Conservation (phyloP, 1,140 invertebrate genomes). For the Temnothorax nylanderi region DNA sequence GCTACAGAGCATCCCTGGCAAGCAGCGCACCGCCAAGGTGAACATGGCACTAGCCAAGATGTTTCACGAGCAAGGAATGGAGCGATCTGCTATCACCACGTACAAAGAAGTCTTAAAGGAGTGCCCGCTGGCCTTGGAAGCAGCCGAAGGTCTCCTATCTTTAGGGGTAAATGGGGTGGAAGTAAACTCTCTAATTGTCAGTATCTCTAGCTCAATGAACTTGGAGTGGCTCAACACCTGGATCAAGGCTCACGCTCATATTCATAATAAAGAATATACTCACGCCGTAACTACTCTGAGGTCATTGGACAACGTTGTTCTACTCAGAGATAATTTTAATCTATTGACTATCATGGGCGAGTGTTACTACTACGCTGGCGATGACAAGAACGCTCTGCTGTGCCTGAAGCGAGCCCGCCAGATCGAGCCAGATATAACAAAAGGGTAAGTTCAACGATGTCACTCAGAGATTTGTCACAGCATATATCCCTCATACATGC, state of each 20-base stretch:
- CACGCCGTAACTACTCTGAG: slow-evolving; percentile 88
- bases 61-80: slow-evolving; percentile 90
- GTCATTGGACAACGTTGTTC: slow-evolving; percentile 87
- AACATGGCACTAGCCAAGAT: slow-evolving; percentile 91
- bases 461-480: not conserved
- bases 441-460: slow-evolving; percentile 76
- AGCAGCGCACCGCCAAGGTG: slow-evolving; percentile 88
- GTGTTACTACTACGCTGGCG: slow-evolving; percentile 88
- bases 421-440: slow-evolving; percentile 87
- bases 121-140: slow-evolving; percentile 91
- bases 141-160: slow-evolving; percentile 88
- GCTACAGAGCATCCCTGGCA: slow-evolving; percentile 90
- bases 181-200: slow-evolving; percentile 89
- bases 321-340: slow-evolving; percentile 88
- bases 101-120: slow-evolving; percentile 93
- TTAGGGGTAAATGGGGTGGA: slow-evolving; percentile 91
- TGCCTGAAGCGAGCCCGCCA: slow-evolving; percentile 85
- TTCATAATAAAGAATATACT: slow-evolving; percentile 88
- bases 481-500: not conserved
- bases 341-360: slow-evolving; percentile 89
- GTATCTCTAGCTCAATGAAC: slow-evolving; percentile 82
- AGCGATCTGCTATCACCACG: slow-evolving; percentile 89
- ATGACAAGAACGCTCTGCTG: slow-evolving; percentile 84
- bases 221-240: slow-evolving; percentile 89
- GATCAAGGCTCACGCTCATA: slow-evolving; percentile 89